Evolutionary conservation across 2,888 invertebrate species (phyloP).

Genomic region (Zonitis immaculata): DNA sequence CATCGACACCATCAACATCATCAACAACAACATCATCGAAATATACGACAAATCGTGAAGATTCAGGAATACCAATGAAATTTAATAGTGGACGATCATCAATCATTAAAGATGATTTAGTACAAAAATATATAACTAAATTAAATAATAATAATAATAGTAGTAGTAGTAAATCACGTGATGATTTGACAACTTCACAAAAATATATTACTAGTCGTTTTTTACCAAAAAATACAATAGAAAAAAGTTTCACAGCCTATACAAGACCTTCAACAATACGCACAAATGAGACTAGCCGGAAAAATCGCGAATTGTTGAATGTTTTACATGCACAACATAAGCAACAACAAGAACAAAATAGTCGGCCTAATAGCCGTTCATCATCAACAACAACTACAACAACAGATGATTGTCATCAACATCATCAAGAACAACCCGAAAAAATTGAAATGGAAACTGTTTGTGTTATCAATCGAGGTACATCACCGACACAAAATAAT

Average conservation of each 20-base stretch:
- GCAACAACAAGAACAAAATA: conserved; percentile 38
- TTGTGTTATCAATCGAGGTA: conserved; percentile 66
- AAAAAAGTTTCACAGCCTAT: conserved; percentile 47
- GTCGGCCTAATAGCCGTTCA: conserved; percentile 43
- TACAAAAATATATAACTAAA: conserved; percentile 23
- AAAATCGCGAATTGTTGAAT: conserved; percentile 45
- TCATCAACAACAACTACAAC: no score
- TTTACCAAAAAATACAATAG: conserved; percentile 46
- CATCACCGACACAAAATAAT: conserved; percentile 77
- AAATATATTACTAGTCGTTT: conserved; percentile 48
- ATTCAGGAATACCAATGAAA: conserved; percentile 9
- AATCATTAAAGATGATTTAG: conserved; percentile 18
- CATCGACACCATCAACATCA: no score
- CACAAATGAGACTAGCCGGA: conserved; percentile 43
- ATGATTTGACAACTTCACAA: conserved; percentile 41
- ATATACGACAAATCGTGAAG: conserved; percentile 30
- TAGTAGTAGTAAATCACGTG: conserved; percentile 40
- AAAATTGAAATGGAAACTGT: conserved; percentile 50
- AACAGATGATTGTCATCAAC: conserved; percentile 29
- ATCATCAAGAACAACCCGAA: conserved; percentile 11
- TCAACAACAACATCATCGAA: no score
- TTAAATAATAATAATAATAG: no score
- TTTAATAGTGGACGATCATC: conserved; percentile 12
- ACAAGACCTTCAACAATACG: conserved; percentile 39
- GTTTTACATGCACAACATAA: conserved; percentile 42